A percentile compares a stretch with the other conserved stretches of the same genome.
These are phyloP conservation scores for Acrocera orbiculus DNA, from an alignment of 2,888 invertebrate genomes.

Conservation along the genomic window DNA sequence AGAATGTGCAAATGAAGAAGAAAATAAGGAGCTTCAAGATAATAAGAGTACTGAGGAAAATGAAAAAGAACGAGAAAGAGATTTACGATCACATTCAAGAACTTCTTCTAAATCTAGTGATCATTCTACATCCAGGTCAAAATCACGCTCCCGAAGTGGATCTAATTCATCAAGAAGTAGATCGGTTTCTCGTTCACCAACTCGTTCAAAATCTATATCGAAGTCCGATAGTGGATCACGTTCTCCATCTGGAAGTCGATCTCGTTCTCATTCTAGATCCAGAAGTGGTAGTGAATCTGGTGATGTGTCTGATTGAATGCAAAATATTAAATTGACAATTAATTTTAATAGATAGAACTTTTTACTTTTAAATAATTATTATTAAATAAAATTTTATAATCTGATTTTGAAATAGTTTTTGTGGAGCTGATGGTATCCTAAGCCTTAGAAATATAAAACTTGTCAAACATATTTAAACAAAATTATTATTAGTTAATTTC, in stretches of 20 bases:
- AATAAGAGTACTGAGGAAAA: neutral
- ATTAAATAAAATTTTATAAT: too few species aligned
- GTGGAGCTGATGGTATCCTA: too few species aligned
- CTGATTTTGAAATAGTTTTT: too few species aligned
- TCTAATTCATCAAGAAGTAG: constrained; percentile 11
- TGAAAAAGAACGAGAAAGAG: constrained; percentile 20
- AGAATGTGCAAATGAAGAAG: constrained; percentile 22
- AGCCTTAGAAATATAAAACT: too few species aligned
- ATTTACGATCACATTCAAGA: constrained; percentile 19
- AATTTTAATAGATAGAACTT: too few species aligned
- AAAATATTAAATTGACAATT: too few species aligned
- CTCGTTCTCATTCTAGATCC: constrained; percentile 23
- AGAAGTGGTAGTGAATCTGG: constrained; percentile 22
- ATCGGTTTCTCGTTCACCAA: constrained; percentile 13
- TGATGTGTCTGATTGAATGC: constrained; percentile 29
- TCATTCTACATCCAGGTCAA: constrained; percentile 19
- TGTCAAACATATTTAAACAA: too few species aligned
- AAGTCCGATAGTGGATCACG: constrained; percentile 8
- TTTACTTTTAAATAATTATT: too few species aligned
- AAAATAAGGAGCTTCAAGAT: constrained; percentile 11
- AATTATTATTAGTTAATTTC: too few species aligned
- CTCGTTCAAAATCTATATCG: constrained; percentile 18
- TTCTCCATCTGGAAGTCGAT: constrained; percentile 14
- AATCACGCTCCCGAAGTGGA: constrained; percentile 20
- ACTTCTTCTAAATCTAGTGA: constrained; percentile 15